These are phyloP conservation scores for Gorsachius goisagi DNA, from an alignment of 2,113 vertebrate genomes.

Conservation along the genomic window DNA sequence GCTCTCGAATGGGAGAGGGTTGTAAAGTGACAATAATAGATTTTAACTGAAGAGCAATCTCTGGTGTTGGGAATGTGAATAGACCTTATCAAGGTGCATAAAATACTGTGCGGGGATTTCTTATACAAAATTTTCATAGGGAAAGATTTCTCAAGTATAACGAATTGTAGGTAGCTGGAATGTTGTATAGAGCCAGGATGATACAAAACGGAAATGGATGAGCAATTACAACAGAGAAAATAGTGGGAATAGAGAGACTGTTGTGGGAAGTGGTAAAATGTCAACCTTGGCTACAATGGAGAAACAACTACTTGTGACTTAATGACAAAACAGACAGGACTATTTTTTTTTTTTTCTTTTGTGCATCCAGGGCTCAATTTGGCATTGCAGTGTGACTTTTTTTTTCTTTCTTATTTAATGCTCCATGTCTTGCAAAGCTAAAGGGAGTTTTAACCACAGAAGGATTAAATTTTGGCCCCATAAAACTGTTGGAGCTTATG, in stretches of 20 bases:
- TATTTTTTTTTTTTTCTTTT: neutral
- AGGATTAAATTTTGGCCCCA: neutral
- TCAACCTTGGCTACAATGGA: neutral
- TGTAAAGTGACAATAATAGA: constrained; percentile 45
- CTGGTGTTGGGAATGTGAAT: constrained; percentile 58
- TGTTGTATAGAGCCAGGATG: neutral
- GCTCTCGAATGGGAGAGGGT: constrained; percentile 7
- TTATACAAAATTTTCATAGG: neutral
- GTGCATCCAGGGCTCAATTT: neutral
- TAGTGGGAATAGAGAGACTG: neutral
- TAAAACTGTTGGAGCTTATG: neutral
- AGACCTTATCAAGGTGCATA: constrained; percentile 42
- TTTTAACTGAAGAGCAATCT: constrained; percentile 67
- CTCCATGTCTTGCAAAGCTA: neutral
- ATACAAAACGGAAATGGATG: neutral
- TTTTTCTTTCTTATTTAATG: neutral
- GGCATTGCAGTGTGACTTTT: neutral
- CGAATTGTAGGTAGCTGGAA: neutral
- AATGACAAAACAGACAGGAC: neutral
- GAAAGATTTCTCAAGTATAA: neutral
- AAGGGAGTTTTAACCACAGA: neutral
- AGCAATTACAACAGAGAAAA: neutral
- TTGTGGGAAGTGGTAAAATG: neutral
- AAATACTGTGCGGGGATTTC: neutral
- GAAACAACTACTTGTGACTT: neutral